phyloP scores from a whole-genome alignment of 2,888 invertebrate species.

The Macaria liturata region DNA sequence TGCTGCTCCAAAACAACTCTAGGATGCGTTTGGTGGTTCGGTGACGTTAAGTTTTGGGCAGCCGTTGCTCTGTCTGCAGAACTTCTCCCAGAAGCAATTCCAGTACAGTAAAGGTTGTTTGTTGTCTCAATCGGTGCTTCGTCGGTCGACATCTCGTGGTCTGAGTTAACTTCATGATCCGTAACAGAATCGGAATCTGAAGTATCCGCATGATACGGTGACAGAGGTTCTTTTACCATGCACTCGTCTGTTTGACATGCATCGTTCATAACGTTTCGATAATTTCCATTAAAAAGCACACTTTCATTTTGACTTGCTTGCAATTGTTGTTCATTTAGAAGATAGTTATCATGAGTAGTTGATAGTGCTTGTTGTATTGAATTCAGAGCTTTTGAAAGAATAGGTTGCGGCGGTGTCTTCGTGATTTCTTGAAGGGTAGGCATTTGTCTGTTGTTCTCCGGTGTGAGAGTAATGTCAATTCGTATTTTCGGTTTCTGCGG shows the following conservation, averaged over 20 bases:
- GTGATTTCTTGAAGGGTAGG: constrained; percentile 2
- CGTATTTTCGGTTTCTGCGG: too few species aligned
- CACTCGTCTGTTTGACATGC: too few species aligned
- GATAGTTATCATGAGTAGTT: neutral
- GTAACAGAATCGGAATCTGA: neutral
- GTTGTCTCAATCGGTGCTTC: neutral
- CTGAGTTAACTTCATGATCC: neutral
- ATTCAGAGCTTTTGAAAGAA: neutral
- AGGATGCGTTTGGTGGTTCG: constrained; percentile 4
- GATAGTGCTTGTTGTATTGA: constrained; percentile 1
- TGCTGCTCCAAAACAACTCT: constrained; percentile 11
- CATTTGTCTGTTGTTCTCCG: too few species aligned
- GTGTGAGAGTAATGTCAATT: too few species aligned
- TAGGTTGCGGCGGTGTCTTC: neutral
- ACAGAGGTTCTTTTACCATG: neutral
- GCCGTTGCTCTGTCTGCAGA: constrained; percentile 1
- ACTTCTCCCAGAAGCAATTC: neutral
- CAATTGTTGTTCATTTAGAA: constrained; percentile 1
- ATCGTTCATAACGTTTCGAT: too few species aligned
- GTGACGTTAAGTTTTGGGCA: neutral
- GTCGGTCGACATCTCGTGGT: neutral
- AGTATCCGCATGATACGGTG: neutral
- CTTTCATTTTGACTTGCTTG: neutral
- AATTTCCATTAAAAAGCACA: too few species aligned
- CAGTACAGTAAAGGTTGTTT: neutral